Conservation (phyloP, 92 coral and sea anemone species). For the Umimayanthus kanabou region DNA sequence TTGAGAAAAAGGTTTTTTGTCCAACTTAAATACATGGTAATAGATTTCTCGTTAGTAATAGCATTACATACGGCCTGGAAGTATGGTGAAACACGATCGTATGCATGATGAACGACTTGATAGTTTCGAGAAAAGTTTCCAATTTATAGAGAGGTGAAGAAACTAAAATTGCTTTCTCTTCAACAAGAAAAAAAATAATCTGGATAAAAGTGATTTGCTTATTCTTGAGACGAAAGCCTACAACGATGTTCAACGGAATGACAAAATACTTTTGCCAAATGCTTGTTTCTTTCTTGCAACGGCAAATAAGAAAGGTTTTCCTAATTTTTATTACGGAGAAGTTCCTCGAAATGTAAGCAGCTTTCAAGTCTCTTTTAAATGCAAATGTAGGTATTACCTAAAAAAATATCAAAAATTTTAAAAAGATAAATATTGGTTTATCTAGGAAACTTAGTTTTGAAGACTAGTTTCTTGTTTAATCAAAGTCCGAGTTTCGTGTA, state of each 20-base stretch:
- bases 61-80: neutral
- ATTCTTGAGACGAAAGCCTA: neutral
- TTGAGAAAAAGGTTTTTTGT: neutral
- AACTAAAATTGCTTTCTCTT: neutral
- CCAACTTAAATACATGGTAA: no score
- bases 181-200: no score
- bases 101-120: no score
- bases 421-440: neutral
- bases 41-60: no score
- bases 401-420: no score
- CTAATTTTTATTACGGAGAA: no score
- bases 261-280: neutral
- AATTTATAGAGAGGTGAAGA: neutral
- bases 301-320: neutral
- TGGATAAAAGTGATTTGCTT: neutral
- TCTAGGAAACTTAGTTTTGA: neutral
- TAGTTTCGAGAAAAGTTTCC: no score
- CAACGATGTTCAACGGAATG: neutral
- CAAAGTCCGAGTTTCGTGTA: neutral
- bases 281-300: no score
- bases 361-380: no score
- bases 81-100: neutral
- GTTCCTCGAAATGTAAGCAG: neutral
- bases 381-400: neutral
- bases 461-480: neutral